A percentile compares a stretch with the other conserved stretches of the same genome.
Conservation (phyloP, 2,113 vertebrate genomes). For the Syngnathus typhle region DNA sequence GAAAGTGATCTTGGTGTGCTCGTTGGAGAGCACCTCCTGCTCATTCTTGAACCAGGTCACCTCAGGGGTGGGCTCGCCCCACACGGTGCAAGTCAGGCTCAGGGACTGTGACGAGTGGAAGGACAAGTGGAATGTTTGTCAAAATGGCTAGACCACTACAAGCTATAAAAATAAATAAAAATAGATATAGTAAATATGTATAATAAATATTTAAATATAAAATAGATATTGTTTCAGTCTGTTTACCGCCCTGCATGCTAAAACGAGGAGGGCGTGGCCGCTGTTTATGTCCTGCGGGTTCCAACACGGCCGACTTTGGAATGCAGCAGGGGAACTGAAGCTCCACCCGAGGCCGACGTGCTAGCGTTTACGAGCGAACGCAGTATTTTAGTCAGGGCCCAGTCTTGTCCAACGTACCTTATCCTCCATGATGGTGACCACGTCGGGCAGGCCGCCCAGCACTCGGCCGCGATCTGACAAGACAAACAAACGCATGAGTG, state of each 20-base stretch:
- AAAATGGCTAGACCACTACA: background rate
- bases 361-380: too few species aligned
- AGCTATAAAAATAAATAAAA: background rate
- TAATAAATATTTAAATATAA: too few species aligned
- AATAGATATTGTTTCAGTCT: too few species aligned
- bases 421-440: conserved; percentile 97
- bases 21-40: conserved; percentile 74
- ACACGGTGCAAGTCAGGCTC: conserved; percentile 93
- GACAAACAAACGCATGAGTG: background rate
- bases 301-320: background rate
- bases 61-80: conserved; percentile 89
- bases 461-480: conserved; percentile 90
- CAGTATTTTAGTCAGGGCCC: too few species aligned
- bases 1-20: conserved; percentile 77
- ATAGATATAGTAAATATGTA: too few species aligned
- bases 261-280: background rate
- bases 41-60: conserved; percentile 97
- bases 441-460: conserved; percentile 89
- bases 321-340: background rate
- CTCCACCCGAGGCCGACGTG: background rate
- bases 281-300: background rate
- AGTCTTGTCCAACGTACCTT: conserved; percentile 74
- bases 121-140: background rate
- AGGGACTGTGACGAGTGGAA: conserved; percentile 73
- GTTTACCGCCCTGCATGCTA: too few species aligned